These are phyloP conservation scores for Muntiacus muntjak DNA, from an alignment of 2,113 vertebrate species.

Conservation along the genomic window DNA sequence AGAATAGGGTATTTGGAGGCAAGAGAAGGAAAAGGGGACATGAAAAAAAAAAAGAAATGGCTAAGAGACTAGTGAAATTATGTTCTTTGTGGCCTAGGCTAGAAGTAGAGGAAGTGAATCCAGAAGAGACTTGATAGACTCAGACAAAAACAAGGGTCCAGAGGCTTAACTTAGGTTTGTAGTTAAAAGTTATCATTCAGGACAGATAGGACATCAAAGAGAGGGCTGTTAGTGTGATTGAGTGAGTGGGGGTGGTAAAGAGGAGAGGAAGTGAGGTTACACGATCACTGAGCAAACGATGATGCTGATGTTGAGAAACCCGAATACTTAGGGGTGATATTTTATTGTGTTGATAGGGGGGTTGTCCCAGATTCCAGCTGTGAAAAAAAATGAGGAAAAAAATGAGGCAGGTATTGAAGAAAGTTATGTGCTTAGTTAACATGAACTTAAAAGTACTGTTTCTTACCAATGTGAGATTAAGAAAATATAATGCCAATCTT, in stretches of 20 bases:
- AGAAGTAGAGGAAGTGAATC: not conserved
- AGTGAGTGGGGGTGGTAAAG: accelerated
- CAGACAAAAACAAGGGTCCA: not conserved
- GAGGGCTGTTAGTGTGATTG: not conserved
- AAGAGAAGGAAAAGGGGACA: not conserved
- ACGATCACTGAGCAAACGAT: not conserved
- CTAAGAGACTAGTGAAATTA: not conserved
- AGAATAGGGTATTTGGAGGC: not conserved
- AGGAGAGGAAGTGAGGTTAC: not conserved
- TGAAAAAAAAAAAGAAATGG: not conserved
- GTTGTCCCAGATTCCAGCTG: too few species aligned
- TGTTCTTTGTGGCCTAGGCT: not conserved
- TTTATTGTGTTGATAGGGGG: not conserved
- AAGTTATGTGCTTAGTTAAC: not conserved
- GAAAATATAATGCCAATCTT: not conserved
- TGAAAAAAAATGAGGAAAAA: not conserved
- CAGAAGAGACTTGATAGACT: not conserved
- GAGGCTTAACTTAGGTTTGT: not conserved
- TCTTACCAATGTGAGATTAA: not conserved
- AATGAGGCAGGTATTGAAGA: not conserved
- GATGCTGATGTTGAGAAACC: not conserved
- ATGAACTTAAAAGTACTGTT: not conserved
- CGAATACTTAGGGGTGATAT: not conserved
- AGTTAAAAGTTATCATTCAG: not conserved
- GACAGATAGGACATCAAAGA: not conserved